phyloP scores from a whole-genome alignment of 2,888 invertebrate species.

The Phyllotreta striolata region DNA sequence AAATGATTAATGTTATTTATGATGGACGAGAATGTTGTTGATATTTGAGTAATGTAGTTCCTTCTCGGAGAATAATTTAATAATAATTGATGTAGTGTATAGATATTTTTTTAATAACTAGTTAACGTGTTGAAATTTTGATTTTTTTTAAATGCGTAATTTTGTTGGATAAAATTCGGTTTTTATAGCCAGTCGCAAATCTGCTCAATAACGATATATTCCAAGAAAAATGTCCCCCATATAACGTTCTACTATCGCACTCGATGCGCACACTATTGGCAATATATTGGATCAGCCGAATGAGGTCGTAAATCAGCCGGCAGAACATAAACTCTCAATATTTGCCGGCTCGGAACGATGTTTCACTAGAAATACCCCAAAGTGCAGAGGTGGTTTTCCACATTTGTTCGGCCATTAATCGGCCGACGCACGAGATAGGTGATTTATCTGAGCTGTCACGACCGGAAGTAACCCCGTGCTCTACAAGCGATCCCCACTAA shows the following conservation, averaged over 20 bases:
- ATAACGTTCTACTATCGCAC: conserved; percentile 32
- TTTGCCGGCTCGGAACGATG: conserved; percentile 49
- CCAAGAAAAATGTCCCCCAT: conserved; percentile 32
- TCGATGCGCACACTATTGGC: conserved; percentile 35
- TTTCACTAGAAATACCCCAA: conserved; percentile 51
- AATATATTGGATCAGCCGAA: conserved; percentile 38
- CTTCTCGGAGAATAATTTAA: too few species aligned
- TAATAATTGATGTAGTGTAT: too few species aligned
- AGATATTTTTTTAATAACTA: too few species aligned
- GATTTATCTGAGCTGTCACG: conserved; percentile 61
- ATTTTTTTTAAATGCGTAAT: too few species aligned
- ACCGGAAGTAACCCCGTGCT: conserved; percentile 61
- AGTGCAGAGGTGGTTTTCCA: conserved; percentile 61
- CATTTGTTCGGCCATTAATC: conserved; percentile 62
- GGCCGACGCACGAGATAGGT: conserved; percentile 54
- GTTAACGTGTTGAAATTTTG: too few species aligned
- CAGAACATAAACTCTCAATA: conserved; percentile 50
- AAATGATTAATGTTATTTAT: conserved; percentile 16
- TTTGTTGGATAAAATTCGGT: not conserved
- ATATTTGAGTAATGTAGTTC: too few species aligned
- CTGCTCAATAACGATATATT: conserved; percentile 27
- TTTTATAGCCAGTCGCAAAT: conserved; percentile 22
- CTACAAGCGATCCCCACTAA: conserved; percentile 60
- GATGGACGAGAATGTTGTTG: not conserved
- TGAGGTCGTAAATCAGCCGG: conserved; percentile 45